Percentiles rank a stretch among this genome's conserved stretches.
Evolutionary conservation across 2,797 vertebrate species (phyloP).

Genomic region (Neosilurus hyrtlii): DNA sequence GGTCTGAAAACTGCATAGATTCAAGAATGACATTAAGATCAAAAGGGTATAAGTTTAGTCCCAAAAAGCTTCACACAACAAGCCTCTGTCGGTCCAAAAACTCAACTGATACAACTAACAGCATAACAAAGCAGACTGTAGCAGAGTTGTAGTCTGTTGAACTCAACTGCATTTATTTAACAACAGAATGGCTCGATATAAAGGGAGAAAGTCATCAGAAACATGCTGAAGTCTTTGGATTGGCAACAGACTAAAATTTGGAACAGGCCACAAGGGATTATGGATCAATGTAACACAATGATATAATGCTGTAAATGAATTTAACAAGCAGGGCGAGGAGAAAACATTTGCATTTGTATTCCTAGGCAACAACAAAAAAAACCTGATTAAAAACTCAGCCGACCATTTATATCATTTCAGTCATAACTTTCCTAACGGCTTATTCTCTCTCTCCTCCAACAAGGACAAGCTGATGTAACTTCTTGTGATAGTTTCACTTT

Average conservation of each 20-base stretch:
- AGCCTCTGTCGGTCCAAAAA: background rate
- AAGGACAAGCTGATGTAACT: background rate
- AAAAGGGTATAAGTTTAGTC: background rate
- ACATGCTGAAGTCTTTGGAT: background rate
- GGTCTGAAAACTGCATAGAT: background rate
- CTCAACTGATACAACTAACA: background rate
- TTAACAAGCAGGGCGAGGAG: background rate
- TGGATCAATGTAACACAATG: background rate
- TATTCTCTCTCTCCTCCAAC: background rate
- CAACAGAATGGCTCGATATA: background rate
- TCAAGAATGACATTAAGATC: constrained; percentile 22
- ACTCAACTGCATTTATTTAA: constrained; percentile 29
- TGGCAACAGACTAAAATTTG: background rate
- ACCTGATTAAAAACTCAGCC: background rate
- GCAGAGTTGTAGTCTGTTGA: constrained; percentile 16
- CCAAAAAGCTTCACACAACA: background rate
- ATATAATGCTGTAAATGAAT: background rate
- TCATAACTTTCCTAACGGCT: background rate
- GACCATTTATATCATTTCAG: background rate
- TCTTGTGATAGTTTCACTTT: background rate
- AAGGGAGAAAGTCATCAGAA: background rate
- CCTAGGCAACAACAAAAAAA: too few species aligned
- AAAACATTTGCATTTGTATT: background rate
- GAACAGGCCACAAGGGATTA: constrained; percentile 37
- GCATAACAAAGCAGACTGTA: constrained; percentile 26